Percentiles rank a stretch among this genome's conserved stretches.
Conservation (phyloP, 2,113 vertebrate species). For the Illadopsis cleaveri region DNA sequence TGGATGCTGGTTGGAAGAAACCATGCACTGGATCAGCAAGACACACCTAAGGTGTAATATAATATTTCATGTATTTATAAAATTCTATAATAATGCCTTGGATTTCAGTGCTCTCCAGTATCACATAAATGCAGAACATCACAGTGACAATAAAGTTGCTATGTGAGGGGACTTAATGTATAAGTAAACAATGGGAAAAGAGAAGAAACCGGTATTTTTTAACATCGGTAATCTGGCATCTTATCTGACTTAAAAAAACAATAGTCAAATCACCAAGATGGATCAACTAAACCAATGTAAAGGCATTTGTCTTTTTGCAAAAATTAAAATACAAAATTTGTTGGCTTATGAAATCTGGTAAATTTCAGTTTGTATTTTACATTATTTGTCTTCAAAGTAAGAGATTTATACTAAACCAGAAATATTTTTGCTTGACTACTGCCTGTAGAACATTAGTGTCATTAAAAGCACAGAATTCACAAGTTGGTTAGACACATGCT, state of each 20-base stretch:
- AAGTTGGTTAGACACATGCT: accelerated
- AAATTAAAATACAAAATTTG: background rate
- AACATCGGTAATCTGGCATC: background rate
- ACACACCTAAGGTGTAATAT: background rate
- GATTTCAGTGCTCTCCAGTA: background rate
- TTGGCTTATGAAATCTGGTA: background rate
- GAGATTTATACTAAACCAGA: background rate
- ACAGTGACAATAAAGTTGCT: accelerated
- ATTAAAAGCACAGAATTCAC: background rate
- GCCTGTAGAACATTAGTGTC: background rate
- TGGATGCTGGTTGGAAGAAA: background rate
- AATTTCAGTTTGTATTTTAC: background rate
- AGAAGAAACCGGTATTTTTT: background rate
- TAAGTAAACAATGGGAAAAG: background rate
- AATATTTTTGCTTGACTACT: background rate
- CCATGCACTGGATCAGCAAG: background rate
- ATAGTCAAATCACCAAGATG: background rate
- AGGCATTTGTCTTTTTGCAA: background rate
- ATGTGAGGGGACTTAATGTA: accelerated
- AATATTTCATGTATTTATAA: background rate
- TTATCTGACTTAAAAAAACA: background rate
- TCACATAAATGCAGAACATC: background rate
- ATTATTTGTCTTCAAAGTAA: background rate
- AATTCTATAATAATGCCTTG: accelerated
- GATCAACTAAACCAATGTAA: background rate